Evolutionary conservation across 2,113 vertebrate species (phyloP), one percentile per base, ranked within the genome.

Genomic region (Abramis brama): DNA sequence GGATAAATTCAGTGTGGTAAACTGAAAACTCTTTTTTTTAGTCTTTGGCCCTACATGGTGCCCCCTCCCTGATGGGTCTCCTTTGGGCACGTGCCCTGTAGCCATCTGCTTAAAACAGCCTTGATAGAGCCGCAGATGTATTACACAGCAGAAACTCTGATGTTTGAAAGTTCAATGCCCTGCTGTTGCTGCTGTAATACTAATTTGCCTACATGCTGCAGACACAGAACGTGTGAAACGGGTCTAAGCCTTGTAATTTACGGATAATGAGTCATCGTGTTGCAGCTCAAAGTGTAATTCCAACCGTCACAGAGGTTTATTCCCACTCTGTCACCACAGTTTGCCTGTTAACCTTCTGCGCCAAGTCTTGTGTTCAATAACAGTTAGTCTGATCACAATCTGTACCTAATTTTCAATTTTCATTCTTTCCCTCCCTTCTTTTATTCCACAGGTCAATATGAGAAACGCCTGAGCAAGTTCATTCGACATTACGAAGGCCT

Each of bases 401-500:
- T 43, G 10, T 9, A 11, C n/a, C 47, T 66, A 21, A 55, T 7
- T 30, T 36, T 68, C 0, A 43, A n/a, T 55, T 2, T 6, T 47
- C 4, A 27, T 7, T 60, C 55, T 66, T 7, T 21, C 15, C 55
- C 19, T 75, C 3, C 1, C 19, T 52, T 2, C 21, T 30, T 71
- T 21, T 50, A 19, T 77, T 80, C 7, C 47, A 4, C 55, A 99
- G 98, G 97, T 93, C 96, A 97, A 60, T 96, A 96, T 91, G 95
- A 94, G 90, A 98, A 96, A 75, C 95, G 93, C 82, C 93, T 99
- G 85, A 97, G 95, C 94, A 97, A 98, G 90, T 97, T 97, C 88
- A 97, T 99, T 90, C 96, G 91, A 79, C 97, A 99, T 93, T 99
- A 98, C 94, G 98, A 99, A 93, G 98, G 97, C 86, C 93, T 99